Percentiles rank a stretch among this genome's conserved stretches.
Evolutionary conservation across 35 echinoderm and acorn worm species (phyloP).

Genomic region (Patiria miniata): DNA sequence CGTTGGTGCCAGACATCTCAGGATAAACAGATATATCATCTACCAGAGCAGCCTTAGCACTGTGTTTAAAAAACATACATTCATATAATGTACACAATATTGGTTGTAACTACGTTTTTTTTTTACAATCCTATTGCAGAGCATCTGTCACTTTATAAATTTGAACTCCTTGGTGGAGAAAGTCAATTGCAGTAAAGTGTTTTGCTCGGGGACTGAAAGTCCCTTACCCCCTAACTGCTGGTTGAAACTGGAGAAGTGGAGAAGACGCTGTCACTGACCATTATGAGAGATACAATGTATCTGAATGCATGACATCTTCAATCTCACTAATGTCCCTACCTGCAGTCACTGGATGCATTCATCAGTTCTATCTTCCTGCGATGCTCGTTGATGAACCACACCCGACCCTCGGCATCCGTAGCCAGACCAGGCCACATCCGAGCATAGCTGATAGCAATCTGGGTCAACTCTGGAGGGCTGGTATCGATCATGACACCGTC

Average conservation of each 20-base stretch:
- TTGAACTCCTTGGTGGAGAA: neutral
- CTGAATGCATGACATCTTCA: too few relatives aligned
- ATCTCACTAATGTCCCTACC: slow-evolving; percentile 7
- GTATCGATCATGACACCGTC: slow-evolving; percentile 53
- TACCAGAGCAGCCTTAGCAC: neutral
- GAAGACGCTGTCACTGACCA: too few relatives aligned
- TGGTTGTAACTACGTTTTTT: neutral
- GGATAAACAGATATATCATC: neutral
- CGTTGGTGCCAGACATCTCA: neutral
- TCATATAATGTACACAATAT: neutral
- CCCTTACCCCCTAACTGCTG: neutral
- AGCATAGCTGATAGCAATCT: slow-evolving; percentile 13
- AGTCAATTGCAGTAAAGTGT: neutral
- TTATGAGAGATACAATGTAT: neutral
- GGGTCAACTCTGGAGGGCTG: neutral
- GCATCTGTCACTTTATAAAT: neutral
- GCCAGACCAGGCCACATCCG: slow-evolving; percentile 32
- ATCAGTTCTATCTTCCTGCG: neutral
- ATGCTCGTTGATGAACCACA: slow-evolving; percentile 46
- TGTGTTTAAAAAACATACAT: neutral
- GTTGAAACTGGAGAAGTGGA: neutral
- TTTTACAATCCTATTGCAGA: neutral
- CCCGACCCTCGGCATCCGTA: neutral
- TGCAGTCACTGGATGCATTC: slow-evolving; percentile 34
- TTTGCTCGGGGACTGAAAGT: too few relatives aligned